Base-by-base conservation (phyloP, 2,797 vertebrate genomes). In the Chaetodon trifasciatus region DNA sequence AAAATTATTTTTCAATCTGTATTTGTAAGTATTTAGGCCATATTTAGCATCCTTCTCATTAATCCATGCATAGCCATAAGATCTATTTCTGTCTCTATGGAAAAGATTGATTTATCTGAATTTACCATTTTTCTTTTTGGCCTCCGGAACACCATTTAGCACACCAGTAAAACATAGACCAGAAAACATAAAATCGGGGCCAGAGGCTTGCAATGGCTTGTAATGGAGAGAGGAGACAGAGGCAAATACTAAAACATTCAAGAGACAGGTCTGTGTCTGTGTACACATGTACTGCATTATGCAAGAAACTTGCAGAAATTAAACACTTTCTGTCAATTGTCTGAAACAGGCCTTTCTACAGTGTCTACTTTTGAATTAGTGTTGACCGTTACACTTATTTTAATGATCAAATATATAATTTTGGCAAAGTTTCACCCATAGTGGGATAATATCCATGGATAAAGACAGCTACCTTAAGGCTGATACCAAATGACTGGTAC, bases 211-310 rank as follows among this genome's bases (percentile, higher is more conserved):
- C 3, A 63, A n/a, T 8, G 37, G 40, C 71, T 58, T 62, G 64
- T 57, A 61, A 53, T 6, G 11, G 44, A 68, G 52, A 11, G 42
- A 17, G 5, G 47, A 61, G 70, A 74, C 16, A 71, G 56, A 68
- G 47, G 47, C n/a, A 62, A 67, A 83, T 3, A 75, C 70, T 84
- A 76, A 87, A 87, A 84, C 68, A 84, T 87, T 84, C 17, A 87
- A 60, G 66, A 75, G 46, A 71, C 61, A 32, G 24, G 17, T 61
- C 12, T 83, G 50, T 78, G 62, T 58, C 15, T 78, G 74, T 24
- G 32, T 11, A 49, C 32, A 37, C 3, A 9, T 32, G 15, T n/a
- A 2, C 28, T 70, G 69, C 67, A 87, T 79, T 70, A 77, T 76
- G 73, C 55, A 78, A 49, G 28, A 37, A 57, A 60, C 23, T 10